Evolutionary conservation across 2,113 vertebrate genomes (phyloP), one percentile per base, ranked within the genome.

Genomic region (Cynoglossus semilaevis): DNA sequence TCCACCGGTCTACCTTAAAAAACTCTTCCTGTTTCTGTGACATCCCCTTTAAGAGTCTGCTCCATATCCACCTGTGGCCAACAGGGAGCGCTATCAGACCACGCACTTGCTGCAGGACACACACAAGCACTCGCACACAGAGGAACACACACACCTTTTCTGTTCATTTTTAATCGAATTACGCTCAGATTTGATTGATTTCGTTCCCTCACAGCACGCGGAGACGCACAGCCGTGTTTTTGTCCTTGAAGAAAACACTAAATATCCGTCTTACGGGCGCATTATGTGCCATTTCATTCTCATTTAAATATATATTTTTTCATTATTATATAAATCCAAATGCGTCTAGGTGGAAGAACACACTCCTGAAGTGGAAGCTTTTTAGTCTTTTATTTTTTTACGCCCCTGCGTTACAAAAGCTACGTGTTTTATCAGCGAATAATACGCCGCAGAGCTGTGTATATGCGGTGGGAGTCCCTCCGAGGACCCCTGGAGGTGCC

Each of bases 41-140:
- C 87, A 57, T 88, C 84, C 87, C 87, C 87, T 89, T 89, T 89
- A 89, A 88, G 87, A 83, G 65, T 14, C 13, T 7, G 3, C 5
- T 0, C 1, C 15, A 0, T 4, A 4, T 0, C 17, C 13, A 2
- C 0, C 0, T 0, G 22, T 1, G 48, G 4, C 18, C 83, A 0
- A 12, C 61, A 68, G 83, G 70, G 41, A 71, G 58, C 80, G 80
- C 76, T 54, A 38, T 19, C 44, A 83, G 83, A 89, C 81, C 71
- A 61, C 47, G 0, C 1, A 29, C 22, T 22, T 41, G 7, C 29
- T 11, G 55, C 9, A 38, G 11, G 22, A 29, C 22, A 29, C 54
- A 29, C 37, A 41, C 42, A 63, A 67, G 55, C 61, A 71, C 60
- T 45, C 70, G 40, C 22, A 51, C 6, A 45, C 48, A 37, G 64